These are phyloP conservation scores for Psilopsiagon aymara DNA, from an alignment of 2,113 vertebrate genomes.

Conservation along the genomic window DNA sequence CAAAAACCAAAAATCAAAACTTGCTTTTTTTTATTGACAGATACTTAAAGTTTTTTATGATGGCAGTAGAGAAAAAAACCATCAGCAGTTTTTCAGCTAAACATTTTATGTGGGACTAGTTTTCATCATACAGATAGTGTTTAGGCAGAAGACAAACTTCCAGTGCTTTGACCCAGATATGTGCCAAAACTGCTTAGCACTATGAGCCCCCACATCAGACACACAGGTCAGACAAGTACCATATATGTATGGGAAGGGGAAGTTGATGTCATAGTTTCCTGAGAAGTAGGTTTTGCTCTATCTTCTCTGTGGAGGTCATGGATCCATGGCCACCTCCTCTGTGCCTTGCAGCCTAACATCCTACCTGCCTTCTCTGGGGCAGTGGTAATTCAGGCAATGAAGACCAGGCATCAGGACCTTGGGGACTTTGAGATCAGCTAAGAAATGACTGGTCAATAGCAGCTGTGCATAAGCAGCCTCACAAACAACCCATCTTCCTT, in stretches of 20 bases:
- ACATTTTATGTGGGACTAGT: not conserved
- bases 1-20: not conserved
- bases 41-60: not conserved
- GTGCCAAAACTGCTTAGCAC: not conserved
- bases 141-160: not conserved
- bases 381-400: not conserved
- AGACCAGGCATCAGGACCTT: not conserved
- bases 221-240: rapidly evolving
- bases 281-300: not conserved
- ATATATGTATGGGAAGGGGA: not conserved
- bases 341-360: no score
- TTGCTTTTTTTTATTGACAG: not conserved
- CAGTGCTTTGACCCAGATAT: not conserved
- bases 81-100: not conserved
- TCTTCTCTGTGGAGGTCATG: not conserved
- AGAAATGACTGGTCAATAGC: not conserved
- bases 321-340: not conserved
- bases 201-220: not conserved
- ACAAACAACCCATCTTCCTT: not conserved
- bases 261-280: rapidly evolving
- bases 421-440: not conserved
- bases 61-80: not conserved
- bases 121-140: not conserved
- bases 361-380: not conserved
- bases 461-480: not conserved